Conservation (phyloP, 2,888 invertebrate species). For the Pherbina coryleti region DNA sequence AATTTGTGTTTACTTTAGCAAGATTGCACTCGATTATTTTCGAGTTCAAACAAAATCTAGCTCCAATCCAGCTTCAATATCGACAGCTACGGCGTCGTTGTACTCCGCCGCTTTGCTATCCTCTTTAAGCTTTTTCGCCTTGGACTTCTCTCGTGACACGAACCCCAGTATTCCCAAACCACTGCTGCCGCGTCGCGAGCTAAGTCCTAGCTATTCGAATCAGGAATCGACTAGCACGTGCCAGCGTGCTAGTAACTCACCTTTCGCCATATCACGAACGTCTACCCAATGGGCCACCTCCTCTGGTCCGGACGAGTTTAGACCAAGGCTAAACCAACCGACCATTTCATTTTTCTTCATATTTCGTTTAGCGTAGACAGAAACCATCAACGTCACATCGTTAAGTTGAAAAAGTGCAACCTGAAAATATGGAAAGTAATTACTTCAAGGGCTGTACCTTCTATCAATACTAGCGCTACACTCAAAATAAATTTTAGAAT, state of each 20-base stretch:
- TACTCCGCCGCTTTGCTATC: conserved; percentile 44
- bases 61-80: conserved; percentile 67
- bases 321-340: conserved; percentile 95
- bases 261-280: conserved; percentile 86
- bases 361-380: conserved; percentile 92
- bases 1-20: conserved; percentile 13
- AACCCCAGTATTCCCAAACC: conserved; percentile 61
- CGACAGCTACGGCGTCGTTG: conserved; percentile 65
- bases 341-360: conserved; percentile 96
- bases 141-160: conserved; percentile 65
- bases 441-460: too few relatives aligned
- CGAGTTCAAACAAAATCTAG: conserved; percentile 63
- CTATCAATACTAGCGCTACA: too few relatives aligned
- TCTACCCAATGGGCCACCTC: conserved; percentile 95
- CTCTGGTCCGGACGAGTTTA: conserved; percentile 92
- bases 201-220: conserved; percentile 71
- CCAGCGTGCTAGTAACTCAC: conserved; percentile 94
- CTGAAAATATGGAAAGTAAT: conserved; percentile 68
- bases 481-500: too few relatives aligned
- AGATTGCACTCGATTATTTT: background rate
- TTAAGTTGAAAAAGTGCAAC: conserved; percentile 94
- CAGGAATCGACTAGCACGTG: conserved; percentile 87
- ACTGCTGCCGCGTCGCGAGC: conserved; percentile 65
- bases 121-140: conserved; percentile 59
- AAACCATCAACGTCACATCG: conserved; percentile 94